These are phyloP conservation scores for Pseudorasbora parva DNA, from an alignment of 2,113 vertebrate genomes.

Conservation along the genomic window DNA sequence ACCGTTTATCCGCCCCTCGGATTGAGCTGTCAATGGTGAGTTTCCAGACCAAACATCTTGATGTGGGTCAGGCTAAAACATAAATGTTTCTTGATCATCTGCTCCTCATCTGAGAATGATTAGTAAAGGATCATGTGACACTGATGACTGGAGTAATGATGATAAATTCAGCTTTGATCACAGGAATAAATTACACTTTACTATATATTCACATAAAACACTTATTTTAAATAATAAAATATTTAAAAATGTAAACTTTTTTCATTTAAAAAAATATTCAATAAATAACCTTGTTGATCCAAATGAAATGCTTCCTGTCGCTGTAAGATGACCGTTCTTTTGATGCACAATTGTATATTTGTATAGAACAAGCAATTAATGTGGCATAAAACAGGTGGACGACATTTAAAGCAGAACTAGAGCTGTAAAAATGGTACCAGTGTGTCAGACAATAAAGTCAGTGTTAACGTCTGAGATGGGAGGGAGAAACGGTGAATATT, in stretches of 20 bases:
- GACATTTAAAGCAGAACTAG: slow-evolving; percentile 56
- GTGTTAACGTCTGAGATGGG: neutral
- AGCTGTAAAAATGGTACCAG: slow-evolving; percentile 22
- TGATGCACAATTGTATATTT: neutral
- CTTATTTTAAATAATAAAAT: neutral
- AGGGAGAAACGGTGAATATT: neutral
- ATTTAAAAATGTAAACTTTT: neutral
- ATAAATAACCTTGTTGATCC: neutral
- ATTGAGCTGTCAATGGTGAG: no score
- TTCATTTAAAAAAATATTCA: neutral
- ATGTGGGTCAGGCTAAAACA: no score
- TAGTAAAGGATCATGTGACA: neutral
- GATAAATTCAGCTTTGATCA: neutral
- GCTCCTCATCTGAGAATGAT: neutral
- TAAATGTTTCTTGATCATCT: neutral
- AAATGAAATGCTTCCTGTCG: neutral
- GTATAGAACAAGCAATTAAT: neutral
- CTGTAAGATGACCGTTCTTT: neutral
- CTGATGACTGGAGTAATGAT: neutral
- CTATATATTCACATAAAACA: neutral
- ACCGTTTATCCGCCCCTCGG: no score
- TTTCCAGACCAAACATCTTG: no score
- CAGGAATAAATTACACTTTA: neutral
- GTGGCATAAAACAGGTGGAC: neutral
- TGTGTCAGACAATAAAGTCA: slow-evolving; percentile 53